Base-by-base conservation (phyloP, 2,113 vertebrate species). In the Jaculus jaculus region DNA sequence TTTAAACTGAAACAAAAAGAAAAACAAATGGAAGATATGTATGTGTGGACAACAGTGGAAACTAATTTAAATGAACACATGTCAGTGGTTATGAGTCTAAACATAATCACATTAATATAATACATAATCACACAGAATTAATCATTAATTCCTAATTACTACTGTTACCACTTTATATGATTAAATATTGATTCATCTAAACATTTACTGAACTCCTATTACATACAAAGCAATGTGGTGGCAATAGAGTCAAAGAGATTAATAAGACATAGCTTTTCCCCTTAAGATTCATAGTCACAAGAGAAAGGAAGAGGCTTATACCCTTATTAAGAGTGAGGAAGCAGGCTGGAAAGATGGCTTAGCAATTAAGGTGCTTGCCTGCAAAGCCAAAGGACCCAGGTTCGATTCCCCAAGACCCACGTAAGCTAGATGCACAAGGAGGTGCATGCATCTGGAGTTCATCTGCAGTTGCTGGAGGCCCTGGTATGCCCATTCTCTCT, bases 31-130 rank as follows among this genome's bases (percentile, higher is more conserved):
- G 84, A 74, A 82, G 81, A 32, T 78, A 79, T 8, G 58, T 23
- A 28, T 17, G 69, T 1, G 39, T 89, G 28, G n/a, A 13, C 91
- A 71, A 58, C n/a, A 95, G 66, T 58, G 24, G 90, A 82, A 90
- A 82, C 16, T 90, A 71, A 87, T 28, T 81, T 82, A 82, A 51
- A 93, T 34, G 7, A 87, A 87, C 42, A 87, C 24, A 95, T 91
- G 82, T 77, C 58, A 78, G 13, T 90, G 63, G 39, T 34, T 66
- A 39, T 42, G 1, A 77, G 34, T 60, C 42, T 68, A 47, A 6
- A 47, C 42, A 47, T 47, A 47, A 47, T 47, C 42, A 47, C 42
- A 47, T 47, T 47, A 47, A 47, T 47, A 47, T 47, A 47, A 47
- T 47, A 30, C 16, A 88, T 39, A 69, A 75, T 83, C 54, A 68